Evolutionary conservation across 2,888 invertebrate species (phyloP).

Genomic region (Philereme vetulata): DNA sequence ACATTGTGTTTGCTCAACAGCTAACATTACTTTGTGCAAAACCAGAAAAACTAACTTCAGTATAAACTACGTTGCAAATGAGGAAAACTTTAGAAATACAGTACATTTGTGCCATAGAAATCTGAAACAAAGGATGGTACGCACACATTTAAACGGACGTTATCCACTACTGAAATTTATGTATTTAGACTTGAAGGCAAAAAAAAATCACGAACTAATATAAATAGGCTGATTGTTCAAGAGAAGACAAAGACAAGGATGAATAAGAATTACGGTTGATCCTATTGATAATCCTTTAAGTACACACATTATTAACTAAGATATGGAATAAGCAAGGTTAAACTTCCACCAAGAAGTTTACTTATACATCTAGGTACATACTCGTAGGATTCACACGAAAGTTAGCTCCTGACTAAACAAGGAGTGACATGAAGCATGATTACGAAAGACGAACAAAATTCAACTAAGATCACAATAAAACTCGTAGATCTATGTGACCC

Average conservation of each 20-base stretch:
- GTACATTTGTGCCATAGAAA: too few species aligned
- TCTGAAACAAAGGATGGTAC: too few species aligned
- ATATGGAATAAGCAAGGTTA: background rate
- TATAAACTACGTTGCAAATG: too few species aligned
- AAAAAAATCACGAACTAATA: too few species aligned
- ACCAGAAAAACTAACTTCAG: background rate
- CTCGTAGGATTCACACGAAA: background rate
- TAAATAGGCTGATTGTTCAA: too few species aligned
- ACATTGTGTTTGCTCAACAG: background rate
- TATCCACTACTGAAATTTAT: too few species aligned
- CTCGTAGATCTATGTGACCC: too few species aligned
- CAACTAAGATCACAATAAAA: too few species aligned
- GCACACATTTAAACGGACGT: too few species aligned
- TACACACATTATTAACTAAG: slow-evolving; percentile 12
- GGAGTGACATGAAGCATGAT: background rate
- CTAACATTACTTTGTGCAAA: background rate
- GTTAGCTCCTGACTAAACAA: background rate
- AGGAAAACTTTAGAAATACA: too few species aligned
- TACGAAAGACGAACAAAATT: background rate
- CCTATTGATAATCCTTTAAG: slow-evolving; percentile 1
- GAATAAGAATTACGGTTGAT: background rate
- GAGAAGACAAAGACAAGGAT: too few species aligned
- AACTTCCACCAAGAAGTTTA: background rate
- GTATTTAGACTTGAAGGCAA: too few species aligned
- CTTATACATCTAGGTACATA: background rate